Percentiles rank a stretch among this genome's conserved stretches.
phyloP scores from a whole-genome alignment of 2,888 invertebrate species.

The Caenorhabditis drosophilae region DNA sequence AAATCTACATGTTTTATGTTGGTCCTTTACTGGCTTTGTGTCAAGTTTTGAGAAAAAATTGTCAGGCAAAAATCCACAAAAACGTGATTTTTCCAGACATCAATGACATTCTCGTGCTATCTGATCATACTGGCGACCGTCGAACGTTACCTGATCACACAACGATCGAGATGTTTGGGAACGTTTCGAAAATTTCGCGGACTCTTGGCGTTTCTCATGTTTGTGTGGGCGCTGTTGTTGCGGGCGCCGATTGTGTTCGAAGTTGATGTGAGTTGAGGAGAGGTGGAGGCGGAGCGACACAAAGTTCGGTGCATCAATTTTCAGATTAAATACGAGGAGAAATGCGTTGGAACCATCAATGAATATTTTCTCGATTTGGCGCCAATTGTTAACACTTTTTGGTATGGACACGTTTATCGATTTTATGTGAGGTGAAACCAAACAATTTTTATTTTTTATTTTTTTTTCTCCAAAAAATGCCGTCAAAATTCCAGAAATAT shows the following conservation, averaged over 20 bases:
- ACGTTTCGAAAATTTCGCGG: conserved; percentile 49
- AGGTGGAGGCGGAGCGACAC: not conserved
- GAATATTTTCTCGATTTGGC: conserved; percentile 56
- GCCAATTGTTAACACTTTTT: conserved; percentile 50
- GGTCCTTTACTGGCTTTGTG: conserved; percentile 63
- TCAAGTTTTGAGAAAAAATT: conserved; percentile 23
- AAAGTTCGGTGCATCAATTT: not conserved
- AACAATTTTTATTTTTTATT: not conserved
- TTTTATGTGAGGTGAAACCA: conserved; percentile 40
- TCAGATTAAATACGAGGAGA: conserved; percentile 53
- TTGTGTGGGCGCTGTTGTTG: conserved; percentile 50
- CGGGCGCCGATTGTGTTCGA: conserved; percentile 62
- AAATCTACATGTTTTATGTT: conserved; percentile 59
- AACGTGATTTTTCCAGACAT: conserved; percentile 42
- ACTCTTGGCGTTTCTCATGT: conserved; percentile 51
- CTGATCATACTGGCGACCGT: conserved; percentile 65
- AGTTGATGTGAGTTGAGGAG: conserved; percentile 39
- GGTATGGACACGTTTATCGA: conserved; percentile 62
- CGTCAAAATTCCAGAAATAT: conserved; percentile 49
- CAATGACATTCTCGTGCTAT: conserved; percentile 65
- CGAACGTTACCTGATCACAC: conserved; percentile 57
- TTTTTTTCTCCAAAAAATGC: not conserved
- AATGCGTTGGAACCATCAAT: conserved; percentile 55
- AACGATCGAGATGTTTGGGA: conserved; percentile 38
- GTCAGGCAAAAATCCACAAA: too few relatives aligned